Conservation (phyloP, 1,140 invertebrate species). For the Dendroctonus ponderosae region DNA sequence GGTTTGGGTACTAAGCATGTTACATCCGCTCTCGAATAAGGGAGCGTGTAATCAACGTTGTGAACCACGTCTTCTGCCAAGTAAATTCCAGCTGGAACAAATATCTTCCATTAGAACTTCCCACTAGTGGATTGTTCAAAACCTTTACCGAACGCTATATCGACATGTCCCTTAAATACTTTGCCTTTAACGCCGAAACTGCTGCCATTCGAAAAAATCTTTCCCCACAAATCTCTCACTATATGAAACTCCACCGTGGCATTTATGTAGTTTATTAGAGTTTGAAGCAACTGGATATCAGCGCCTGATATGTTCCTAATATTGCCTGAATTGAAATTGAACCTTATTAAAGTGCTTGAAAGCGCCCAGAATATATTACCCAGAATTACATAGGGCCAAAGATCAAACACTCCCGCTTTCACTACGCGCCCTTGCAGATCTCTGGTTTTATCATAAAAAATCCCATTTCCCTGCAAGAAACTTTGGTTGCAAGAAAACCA, state of each 20-base stretch:
- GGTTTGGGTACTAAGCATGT: conserved; percentile 60
- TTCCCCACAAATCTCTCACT: conserved; percentile 54
- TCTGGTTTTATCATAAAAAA: conserved; percentile 2
- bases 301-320: neutral
- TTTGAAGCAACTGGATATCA: neutral
- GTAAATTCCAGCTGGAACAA: conserved; percentile 56
- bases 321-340: neutral
- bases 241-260: conserved; percentile 2
- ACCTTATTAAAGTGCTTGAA: neutral
- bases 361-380: neutral
- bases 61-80: conserved; percentile 57
- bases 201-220: conserved; percentile 58
- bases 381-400: neutral
- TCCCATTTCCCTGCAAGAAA: neutral
- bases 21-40: conserved; percentile 56
- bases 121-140: conserved; percentile 1
- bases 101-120: conserved; percentile 12
- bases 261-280: conserved; percentile 1
- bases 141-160: conserved; percentile 54
- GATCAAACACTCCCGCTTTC: neutral
- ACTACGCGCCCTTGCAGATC: neutral
- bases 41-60: conserved; percentile 56
- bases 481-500: conserved; percentile 5
- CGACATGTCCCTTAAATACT: conserved; percentile 55
- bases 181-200: conserved; percentile 58